Base-by-base conservation (phyloP, 2,797 vertebrate genomes). In the Botia kubotai region DNA sequence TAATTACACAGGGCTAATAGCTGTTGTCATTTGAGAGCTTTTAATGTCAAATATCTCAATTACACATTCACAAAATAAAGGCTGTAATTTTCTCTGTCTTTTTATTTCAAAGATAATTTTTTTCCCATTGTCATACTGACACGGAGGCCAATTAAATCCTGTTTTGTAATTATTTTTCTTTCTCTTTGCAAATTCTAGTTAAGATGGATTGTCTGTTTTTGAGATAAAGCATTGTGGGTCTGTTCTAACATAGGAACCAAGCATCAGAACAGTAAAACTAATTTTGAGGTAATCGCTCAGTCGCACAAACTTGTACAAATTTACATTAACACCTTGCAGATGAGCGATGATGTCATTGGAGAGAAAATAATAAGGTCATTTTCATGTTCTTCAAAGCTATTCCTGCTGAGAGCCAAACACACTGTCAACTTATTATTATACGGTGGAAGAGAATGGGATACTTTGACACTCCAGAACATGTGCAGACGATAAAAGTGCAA, bases 81-180 rank as follows among this genome's bases (percentile, higher is more conserved):
- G 90, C 90, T 89, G 90, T 92, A 92, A 93, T 92, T 93, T 91
- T 91, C 86, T 88, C 83, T 87, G 86, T 88, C 88, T 89, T 33
- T 33, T 88, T 89, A 89, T 86, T 90, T 75, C 33, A 77, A 90
- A 91, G 89, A 90, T 89, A 89, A 33, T 33, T 90, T 92, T 93
- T 93, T 90, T 89, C 90, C 23, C 86, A 87, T 86, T 89, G 92
- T 92, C 90, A 92, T 90, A 87, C 77, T 65, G 77, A 82, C 52
- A 82, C 36, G 0, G 33, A 79, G 36, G 52, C 68, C 60, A 67
- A 80, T 74, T 68, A 67, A 74, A 46, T 72, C 46, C n/a, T 43
- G 58, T 79, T 72, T 72, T 55, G 48, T 72, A 66, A 80, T 74
- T 62, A 48, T 73, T 63, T 58, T 62, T 79, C 19, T 74, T 65